Conservation (phyloP, 2,113 vertebrate species). For the Oryzias curvinotus region DNA sequence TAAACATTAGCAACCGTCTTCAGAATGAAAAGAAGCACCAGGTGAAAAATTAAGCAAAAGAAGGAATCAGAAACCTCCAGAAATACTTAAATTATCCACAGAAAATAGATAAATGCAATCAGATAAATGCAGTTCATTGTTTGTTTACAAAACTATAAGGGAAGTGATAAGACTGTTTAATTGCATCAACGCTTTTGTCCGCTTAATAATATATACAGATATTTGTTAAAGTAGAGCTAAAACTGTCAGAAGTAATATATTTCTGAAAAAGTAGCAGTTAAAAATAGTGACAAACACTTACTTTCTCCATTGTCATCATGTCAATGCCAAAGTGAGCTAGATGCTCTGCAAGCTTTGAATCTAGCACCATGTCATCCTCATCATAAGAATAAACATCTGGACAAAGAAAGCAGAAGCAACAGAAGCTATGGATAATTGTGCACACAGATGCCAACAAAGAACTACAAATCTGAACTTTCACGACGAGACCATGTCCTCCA, state of each 20-base stretch:
- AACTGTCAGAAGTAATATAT: slow-evolving; percentile 21
- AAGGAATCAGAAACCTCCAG: background rate
- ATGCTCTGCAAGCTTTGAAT: slow-evolving; percentile 93
- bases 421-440: background rate
- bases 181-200: slow-evolving; percentile 7
- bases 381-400: slow-evolving; percentile 97
- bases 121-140: too few species aligned
- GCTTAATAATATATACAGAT: slow-evolving; percentile 7
- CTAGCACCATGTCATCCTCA: slow-evolving; percentile 97
- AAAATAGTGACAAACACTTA: slow-evolving; percentile 31
- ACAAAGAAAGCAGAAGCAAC: slow-evolving; percentile 8
- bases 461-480: background rate
- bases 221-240: slow-evolving; percentile 18
- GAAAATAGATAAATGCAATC: background rate
- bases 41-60: slow-evolving; percentile 31
- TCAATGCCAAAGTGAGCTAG: slow-evolving; percentile 95
- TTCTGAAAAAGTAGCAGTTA: slow-evolving; percentile 13
- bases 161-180: background rate
- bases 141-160: background rate
- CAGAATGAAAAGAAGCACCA: slow-evolving; percentile 24
- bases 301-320: slow-evolving; percentile 99
- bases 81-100: background rate
- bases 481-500: too few species aligned
- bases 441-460: background rate
- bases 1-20: slow-evolving; percentile 12